These are phyloP conservation scores for Luscinia luscinia DNA, from an alignment of 2,797 vertebrate species.

Conservation along the genomic window DNA sequence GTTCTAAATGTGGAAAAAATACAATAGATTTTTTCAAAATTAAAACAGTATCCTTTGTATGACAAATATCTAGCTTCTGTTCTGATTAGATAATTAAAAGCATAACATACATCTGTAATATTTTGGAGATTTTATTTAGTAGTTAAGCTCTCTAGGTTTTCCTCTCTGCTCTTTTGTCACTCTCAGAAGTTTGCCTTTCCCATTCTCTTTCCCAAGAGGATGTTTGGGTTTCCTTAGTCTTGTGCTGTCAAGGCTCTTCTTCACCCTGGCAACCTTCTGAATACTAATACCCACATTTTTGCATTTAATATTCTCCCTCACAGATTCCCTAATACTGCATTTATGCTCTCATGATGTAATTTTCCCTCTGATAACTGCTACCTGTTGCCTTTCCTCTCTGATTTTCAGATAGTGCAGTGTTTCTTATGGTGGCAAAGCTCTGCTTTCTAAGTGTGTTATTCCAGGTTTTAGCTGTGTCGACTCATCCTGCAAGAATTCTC, in stretches of 20 bases:
- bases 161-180: neutral
- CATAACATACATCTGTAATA: neutral
- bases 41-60: neutral
- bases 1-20: neutral
- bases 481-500: neutral
- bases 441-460: neutral
- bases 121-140: neutral
- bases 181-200: neutral
- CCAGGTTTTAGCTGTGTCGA: neutral
- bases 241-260: neutral
- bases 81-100: neutral
- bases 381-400: neutral
- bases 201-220: neutral
- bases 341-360: neutral
- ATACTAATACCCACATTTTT: neutral
- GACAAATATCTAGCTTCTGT: neutral
- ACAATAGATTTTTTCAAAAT: neutral
- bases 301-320: neutral
- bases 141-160: neutral
- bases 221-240: neutral
- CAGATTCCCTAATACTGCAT: neutral
- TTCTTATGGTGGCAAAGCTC: neutral
- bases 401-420: neutral
- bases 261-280: neutral
- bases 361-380: neutral